Evolutionary conservation across 2,888 invertebrate genomes (phyloP), one percentile per base, ranked within the genome.

Genomic region (Electrophaes corylata): DNA sequence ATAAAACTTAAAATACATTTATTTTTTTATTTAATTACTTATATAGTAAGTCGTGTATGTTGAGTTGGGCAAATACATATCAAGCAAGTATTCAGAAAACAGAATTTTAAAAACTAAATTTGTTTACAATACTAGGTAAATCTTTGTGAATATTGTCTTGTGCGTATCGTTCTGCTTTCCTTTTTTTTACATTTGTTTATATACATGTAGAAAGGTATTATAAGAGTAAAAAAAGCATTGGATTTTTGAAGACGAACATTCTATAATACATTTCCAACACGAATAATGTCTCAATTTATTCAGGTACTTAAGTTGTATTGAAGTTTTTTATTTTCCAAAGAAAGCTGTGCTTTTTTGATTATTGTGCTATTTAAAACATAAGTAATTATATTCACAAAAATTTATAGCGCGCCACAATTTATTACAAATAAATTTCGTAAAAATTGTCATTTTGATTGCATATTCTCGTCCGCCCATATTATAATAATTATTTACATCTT

Each of bases 401-500:
- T 44, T 6, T 26, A 63, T 58, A 62, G 60, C 49, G 54, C 53
- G 48, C 53, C 49, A 52, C 57, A 55, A 35, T 35, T 51, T 50
- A 12, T 54, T 47, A 50, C 56, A 57, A 39, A 54, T 59, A 69
- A 73, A 64, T 62, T 56, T 60, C 39, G 51, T 52, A 65, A 57
- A 62, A 65, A 69, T 70, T 70, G 70, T 71, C 68, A 71, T 74
- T 74, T 70, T 65, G 64, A 70, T 68, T 69, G 62, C 69, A 59
- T 71, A 70, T 57, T 65, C 52, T 68, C 47, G 59, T 72, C 66
- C 57, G 65, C 70, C 73, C n/a, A 64, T 72, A 70, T 74, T 73
- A 73, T 75, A 53, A 76, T 80, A 76, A 77, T 84, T 89, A 90
- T 90, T 87, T 90, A 90, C 90, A 90, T 76, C 87, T 88, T 89